Evolutionary conservation across 2,797 vertebrate genomes (phyloP), one percentile per base, ranked within the genome.

Genomic region (Periparus ater): DNA sequence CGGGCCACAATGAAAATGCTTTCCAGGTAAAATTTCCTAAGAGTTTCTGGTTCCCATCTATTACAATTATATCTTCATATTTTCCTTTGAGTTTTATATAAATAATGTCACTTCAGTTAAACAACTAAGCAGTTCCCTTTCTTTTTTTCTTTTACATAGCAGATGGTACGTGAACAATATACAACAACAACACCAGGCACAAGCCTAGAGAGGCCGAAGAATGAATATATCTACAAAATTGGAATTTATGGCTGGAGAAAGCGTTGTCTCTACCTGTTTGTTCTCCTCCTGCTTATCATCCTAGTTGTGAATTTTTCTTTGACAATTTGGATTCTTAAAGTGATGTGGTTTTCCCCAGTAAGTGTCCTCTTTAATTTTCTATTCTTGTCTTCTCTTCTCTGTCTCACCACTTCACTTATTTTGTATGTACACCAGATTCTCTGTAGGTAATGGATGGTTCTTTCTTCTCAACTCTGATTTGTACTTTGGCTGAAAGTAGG

Each of bases 221-320:
- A 94, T 82, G 98, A 98, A 38, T 94, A 97, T 58, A 70, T 98
- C 97, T 98, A 99, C 98, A 99, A 98, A 95, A 98, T 99, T 23
- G 99, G 99, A 96, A 99, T 99, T 97, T 99, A 99, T 11, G 99
- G 99, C 95, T 99, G 99, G 99, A 98, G 99, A 96, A 99, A 99
- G 93, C 99, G 99, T 61, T 99, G 99, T 95, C 99, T 99, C 87
- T 99, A 99, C 97, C 97, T 99, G 27, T 99, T 99, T 68, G 98
- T 99, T 72, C 98, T 99, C 55, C 98, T 99, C 91, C 98, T 99
- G 88, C 98, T 99, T 84, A 96, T 98, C 97, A 98, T 99, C 95
- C 97, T 99, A 72, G 98, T 99, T 70, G 98, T 99, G 96, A 99
- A 99, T 97, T 98, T 99, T 75, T 98, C 98, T 92, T 98, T 99